A percentile compares a stretch with the other conserved stretches of the same genome.
Evolutionary conservation across 2,888 invertebrate genomes (phyloP).

Genomic region (Apotomis capreana): DNA sequence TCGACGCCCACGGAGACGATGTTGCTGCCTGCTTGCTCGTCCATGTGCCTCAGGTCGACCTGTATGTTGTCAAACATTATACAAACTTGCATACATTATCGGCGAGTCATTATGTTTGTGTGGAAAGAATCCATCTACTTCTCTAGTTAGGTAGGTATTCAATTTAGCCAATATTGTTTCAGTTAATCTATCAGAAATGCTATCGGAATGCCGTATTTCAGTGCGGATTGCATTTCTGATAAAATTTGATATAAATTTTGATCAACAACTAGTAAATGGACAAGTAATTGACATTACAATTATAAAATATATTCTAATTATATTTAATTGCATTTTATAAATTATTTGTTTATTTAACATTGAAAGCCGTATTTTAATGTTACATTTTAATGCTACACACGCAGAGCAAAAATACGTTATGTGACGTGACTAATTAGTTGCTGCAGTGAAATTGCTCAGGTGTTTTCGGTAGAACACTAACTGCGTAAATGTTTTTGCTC

Average conservation of each 20-base stretch:
- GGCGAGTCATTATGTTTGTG: not conserved
- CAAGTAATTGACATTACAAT: conserved; percentile 6
- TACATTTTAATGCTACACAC: conserved; percentile 32
- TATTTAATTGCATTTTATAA: not conserved
- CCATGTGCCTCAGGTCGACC: conserved; percentile 97
- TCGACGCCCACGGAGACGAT: conserved; percentile 97
- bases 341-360: conserved; percentile 29
- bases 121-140: conserved; percentile 4
- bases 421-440: no score
- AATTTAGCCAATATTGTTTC: conserved; percentile 15
- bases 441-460: not conserved
- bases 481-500: conserved; percentile 20
- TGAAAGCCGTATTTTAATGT: conserved; percentile 34
- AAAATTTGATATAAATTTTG: not conserved
- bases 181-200: not conserved
- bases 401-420: conserved; percentile 50
- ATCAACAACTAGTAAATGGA: conserved; percentile 11
- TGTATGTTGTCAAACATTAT: conserved; percentile 61
- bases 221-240: not conserved
- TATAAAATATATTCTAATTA: not conserved
- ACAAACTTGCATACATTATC: not conserved
- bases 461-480: not conserved
- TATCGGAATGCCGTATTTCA: not conserved
- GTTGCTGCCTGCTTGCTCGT: conserved; percentile 94
- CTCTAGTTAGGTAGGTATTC: conserved; percentile 6